Evolutionary conservation across 2,888 invertebrate species (phyloP), one percentile per base, ranked within the genome.

Genomic region (Sphecodes monilicornis): DNA sequence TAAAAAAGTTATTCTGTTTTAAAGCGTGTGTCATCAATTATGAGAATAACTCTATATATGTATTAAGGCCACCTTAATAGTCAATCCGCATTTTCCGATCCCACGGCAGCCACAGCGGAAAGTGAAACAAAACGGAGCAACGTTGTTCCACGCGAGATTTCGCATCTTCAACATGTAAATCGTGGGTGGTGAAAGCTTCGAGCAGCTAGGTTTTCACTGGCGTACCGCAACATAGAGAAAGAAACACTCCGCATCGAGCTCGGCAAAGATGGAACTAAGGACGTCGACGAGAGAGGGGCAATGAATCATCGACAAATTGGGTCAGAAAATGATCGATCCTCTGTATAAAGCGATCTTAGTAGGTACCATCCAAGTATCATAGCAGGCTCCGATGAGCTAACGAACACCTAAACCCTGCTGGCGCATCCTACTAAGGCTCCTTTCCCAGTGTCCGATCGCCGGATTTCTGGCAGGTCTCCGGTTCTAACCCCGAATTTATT

Each of bases 401-500:
- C 50, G 10, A 50, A 50, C 50, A 29, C 60, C 29, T 32, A 36
- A 79, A 50, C 60, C 64, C 22, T 16, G 3, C 29, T n/a, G 16
- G 39, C 8, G 26, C 57, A 54, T 66, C 66, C 78, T 72, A 77
- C 80, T 36, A 72, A 64, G 43, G 36, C 68, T 79, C 46, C 73
- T 73, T 79, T 84, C 84, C 76, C 84, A 74, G 71, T 79, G 60
- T 29, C 54, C 69, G 80, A 79, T 79, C 84, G 70, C 4, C 43
- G 80, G 76, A 72, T 76, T 73, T 78, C 76, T 76, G 72, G 57
- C 75, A 39, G 64, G 70, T 80, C 79, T 72, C 81, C 68, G 78
- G 50, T 80, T 87, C 84, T 86, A 90, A 80, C 86, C 89, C n/a
- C 83, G 85, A 88, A 89, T 90, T 90, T 90, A 89, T 85, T 80